Evolutionary conservation across 2,113 vertebrate species (phyloP), one percentile per base, ranked within the genome.

Genomic region (Corythornis cristatus): DNA sequence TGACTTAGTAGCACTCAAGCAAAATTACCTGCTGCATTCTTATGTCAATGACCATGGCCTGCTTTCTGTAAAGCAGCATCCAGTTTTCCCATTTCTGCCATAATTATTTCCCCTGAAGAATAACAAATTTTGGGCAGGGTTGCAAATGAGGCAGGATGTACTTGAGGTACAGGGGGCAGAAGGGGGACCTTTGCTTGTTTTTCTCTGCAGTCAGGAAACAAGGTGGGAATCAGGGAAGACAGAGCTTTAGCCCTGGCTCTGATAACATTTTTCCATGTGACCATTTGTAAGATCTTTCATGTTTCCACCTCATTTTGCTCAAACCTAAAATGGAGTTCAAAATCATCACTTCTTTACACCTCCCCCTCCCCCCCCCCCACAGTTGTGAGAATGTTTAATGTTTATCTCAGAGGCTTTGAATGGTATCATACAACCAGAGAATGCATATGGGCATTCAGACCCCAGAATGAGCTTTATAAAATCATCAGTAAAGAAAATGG

Each of bases 321-420:
- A 93, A 61, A 62, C 68, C 87, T 88, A 91, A 96, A 94, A 88
- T 83, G 89, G 71, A 92, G 68, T 51, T 83, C 31, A 67, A 85
- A 93, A 88, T 71, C 42, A 15, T 86, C 92, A 76, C 73, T 94
- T 92, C 65, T 89, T 56, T 85, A 76, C 93, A 91, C 87, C 85
- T 83, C 71, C 92, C 78, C 62, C 33, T 33, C 33, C 60, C 10
- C 76, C 45, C 58, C 37, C 26, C 31, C 18, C 50, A 46, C 43
- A 86, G 71, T 87, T 92, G 64, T 82, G 86, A 72, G 48, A 58
- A 70, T 68, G 75, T 84, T 88, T 91, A 60, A 42, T 87, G 93
- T 86, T 90, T 93, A 54, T 86, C 92, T 94, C 2, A 0, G 80
- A 78, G 64, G 71, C 22, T 90, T 77, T 90, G 80, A 93, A 76